Evolutionary conservation across 2,888 invertebrate species (phyloP), one percentile per base, ranked within the genome.

Genomic region (Nowickia ferox): DNA sequence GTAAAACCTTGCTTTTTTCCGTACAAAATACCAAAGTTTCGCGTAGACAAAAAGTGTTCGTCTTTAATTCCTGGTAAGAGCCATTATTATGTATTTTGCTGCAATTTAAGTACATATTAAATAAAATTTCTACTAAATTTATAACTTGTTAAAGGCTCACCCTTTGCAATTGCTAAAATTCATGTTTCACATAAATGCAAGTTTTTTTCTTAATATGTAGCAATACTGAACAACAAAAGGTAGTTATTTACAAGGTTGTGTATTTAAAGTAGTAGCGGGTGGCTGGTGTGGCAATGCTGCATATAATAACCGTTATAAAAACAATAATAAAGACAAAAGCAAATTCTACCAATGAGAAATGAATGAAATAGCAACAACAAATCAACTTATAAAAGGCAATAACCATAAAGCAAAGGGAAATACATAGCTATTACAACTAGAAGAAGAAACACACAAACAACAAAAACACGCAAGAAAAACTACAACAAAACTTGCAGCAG

Each of bases 211-310:
- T 42, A 17, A 44, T 19, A 10, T 61, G 15, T 61, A 19, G 19
- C 55, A 48, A 57, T 46, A 48, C 8, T 22, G 2, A 42, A 17
- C 11, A 44, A 75, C 65, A 83, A 84, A 59, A 74, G 84, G 55
- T 55, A 80, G 76, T 83, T 80, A 61, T 74, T 84, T 81, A 81
- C 81, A 86, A 83, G 86, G 83, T 86, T 83, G 83, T 46, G 9
- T 61, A 53, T 74, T 59, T 53, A 59, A 53, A 55, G 66, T 40
- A 74, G 44, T 46, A 19, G 46, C 22, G 44, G 22, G 63, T 72
- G 55, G 63, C 15, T 66, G 79, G 51, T 63, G 55, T 74, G 79
- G 68, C 66, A 79, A 63, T 48, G 46, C 66, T 11, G 44, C 44
- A 59, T 55, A 59, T 61, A 68, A 75, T 69, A 55, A 78, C 53